Base-by-base conservation (phyloP, 2,797 vertebrate species). In the Ptychadena robeensis region DNA sequence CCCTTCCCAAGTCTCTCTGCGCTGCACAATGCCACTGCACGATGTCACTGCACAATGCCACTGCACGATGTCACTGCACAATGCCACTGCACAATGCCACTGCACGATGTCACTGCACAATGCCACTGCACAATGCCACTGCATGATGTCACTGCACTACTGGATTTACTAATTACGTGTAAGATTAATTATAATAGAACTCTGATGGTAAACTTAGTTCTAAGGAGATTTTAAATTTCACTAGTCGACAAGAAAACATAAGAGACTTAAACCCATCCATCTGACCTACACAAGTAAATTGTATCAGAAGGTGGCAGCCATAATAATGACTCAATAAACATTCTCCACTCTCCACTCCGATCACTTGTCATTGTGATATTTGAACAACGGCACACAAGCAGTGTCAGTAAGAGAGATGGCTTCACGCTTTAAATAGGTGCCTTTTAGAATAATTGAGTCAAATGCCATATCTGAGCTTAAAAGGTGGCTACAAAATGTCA, bases 381-480 rank as follows among this genome's bases (percentile, higher is more conserved):
- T 82, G 32, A 68, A 75, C 64, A 75, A 35, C 53, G 71, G 64
- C 80, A 69, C 71, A 75, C 44, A 38, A 35, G 2, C 15, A 22
- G 27, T 59, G 12, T 25, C 70, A 73, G 44, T 40, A 67, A 75
- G 67, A 27, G 63, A 59, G 25, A 69, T 53, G 30, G 63, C 57
- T 82, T 82, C 32, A 75, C 69, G 68, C 65, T 68, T 15, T 75
- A 59, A 61, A 48, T 61, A 30, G 32, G 3, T 76, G 81, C 65
- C 81, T 82, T 82, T 76, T 76, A 76, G 35, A 82, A 68, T 82
- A 82, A 82, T 76, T 76, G 81, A 82, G 65, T 68, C 63, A 82
- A 82, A 76, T 82, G 81, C 80, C 72, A 82, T 75, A 75, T 82
- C 73, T 70, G 61, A 76, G 69, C 81, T 76, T 76, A 76, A 82